Evolutionary conservation across 2,797 vertebrate species (phyloP), one percentile per base, ranked within the genome.

Genomic region (Harpagifer antarcticus): DNA sequence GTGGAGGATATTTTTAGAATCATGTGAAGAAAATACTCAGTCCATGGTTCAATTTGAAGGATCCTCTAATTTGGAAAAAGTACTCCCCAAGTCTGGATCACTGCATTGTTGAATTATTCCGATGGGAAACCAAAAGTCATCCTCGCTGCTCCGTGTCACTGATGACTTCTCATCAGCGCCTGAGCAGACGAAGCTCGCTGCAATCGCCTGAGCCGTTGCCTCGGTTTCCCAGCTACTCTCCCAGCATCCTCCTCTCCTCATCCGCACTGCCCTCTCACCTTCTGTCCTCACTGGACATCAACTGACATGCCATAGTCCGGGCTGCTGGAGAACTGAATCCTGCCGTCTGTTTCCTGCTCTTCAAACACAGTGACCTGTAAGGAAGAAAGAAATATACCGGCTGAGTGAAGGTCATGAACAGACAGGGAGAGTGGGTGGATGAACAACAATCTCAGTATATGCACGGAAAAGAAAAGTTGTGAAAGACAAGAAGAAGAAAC

Each of bases 341-440:
- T 89, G 3, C 94, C 89, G 56, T 96, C 96, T 0, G 94, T 91
- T 45, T 92, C 91, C 77, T 89, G 94, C 86, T 98, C 96, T 74
- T 98, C 96, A 1, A 97, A 97, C 76, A 98, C 87, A 3, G 95
- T 86, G 63, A 97, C 82, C 97, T 96, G 92, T 49, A 60, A 82
- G 44, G 57, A 68, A 58, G 59, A 53, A 57, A 65, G 52, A 47
- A 45, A 50, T 50, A 19, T n/a, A 60, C 9, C 8, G 66, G 66
- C 23, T 79, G 10, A 85, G 66, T 45, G 0, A 6, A 77, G 76
- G 82, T 78, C 60, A 69, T 11, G 42, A 64, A 43, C 67, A 66
- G 47, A 81, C 49, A 76, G 52, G 2, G 10, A 20, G 42, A 40
- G 79, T 69, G 60, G 67, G 68, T 56, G 77, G 43, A 19, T 60